These are phyloP conservation scores for Dorcus hopei DNA, from an alignment of 2,888 invertebrate genomes.

Conservation along the genomic window DNA sequence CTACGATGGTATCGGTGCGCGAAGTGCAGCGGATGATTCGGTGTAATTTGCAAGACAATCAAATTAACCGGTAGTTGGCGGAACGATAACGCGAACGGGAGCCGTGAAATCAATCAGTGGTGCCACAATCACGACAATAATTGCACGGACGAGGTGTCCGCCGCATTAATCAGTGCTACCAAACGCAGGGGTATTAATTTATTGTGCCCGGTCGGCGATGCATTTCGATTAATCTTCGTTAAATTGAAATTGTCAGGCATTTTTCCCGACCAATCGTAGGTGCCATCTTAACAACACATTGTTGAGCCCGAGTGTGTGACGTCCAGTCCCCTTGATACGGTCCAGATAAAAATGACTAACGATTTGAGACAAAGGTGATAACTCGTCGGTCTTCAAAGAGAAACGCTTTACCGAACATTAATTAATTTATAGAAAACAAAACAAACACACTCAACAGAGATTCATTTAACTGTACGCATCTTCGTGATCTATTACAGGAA, in stretches of 20 bases:
- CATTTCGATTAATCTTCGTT: conserved; percentile 46
- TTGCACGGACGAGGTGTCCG: conserved; percentile 32
- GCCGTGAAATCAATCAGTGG: conserved; percentile 33
- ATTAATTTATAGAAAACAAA: no score
- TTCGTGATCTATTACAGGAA: no score
- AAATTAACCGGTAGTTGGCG: conserved; percentile 3
- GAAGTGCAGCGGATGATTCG: conserved; percentile 1
- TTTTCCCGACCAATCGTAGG: conserved; percentile 32
- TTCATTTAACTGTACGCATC: no score
- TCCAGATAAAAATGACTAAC: conserved; percentile 43
- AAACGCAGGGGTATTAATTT: conserved; percentile 26
- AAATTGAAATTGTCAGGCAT: conserved; percentile 44
- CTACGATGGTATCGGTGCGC: not conserved
- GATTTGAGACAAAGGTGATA: conserved; percentile 19
- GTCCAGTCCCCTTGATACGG: conserved; percentile 34
- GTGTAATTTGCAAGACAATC: conserved; percentile 8
- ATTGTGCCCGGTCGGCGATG: conserved; percentile 24
- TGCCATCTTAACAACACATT: conserved; percentile 43
- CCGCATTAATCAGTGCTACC: conserved; percentile 37
- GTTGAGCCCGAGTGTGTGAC: conserved; percentile 38
- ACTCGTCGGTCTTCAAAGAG: no score
- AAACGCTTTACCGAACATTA: no score
- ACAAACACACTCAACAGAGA: no score
- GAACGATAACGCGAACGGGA: conserved; percentile 7
- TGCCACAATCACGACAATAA: conserved; percentile 38